phyloP scores from a whole-genome alignment of 2,113 vertebrate genomes.

The Syngnathoides biaculeatus region DNA sequence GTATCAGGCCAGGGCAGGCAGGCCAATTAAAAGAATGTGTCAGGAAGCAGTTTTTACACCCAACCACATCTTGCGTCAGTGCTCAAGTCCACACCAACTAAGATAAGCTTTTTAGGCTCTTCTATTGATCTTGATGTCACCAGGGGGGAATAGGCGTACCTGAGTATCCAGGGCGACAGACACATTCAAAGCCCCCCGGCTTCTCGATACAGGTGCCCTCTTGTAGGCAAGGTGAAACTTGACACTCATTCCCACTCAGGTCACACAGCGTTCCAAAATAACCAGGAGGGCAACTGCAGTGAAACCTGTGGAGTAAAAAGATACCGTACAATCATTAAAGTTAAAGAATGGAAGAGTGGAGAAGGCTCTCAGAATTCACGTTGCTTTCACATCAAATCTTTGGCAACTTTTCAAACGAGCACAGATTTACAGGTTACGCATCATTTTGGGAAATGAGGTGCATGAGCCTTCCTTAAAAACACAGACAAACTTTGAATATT shows the following conservation, averaged over 20 bases:
- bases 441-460: not conserved
- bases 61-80: slow-evolving; percentile 58
- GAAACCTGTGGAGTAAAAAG: slow-evolving; percentile 63
- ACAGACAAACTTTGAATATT: too few relatives aligned
- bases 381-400: not conserved
- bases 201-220: slow-evolving; percentile 77
- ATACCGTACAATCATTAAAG: slow-evolving; percentile 32
- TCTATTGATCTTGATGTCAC: slow-evolving; percentile 68
- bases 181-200: slow-evolving; percentile 72
- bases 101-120: slow-evolving; percentile 65
- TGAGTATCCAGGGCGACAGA: slow-evolving; percentile 78
- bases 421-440: not conserved
- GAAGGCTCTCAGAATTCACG: not conserved
- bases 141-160: slow-evolving; percentile 67
- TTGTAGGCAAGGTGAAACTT: slow-evolving; percentile 77
- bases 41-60: slow-evolving; percentile 33
- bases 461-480: too few relatives aligned
- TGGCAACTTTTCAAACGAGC: not conserved
- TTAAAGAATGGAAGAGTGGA: not conserved
- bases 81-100: slow-evolving; percentile 30
- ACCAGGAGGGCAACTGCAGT: slow-evolving; percentile 73
- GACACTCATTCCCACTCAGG: slow-evolving; percentile 79
- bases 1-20: slow-evolving; percentile 35
- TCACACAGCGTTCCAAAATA: slow-evolving; percentile 78
- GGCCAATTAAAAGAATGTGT: slow-evolving; percentile 56